A percentile compares a stretch with the other conserved stretches of the same genome.
These are phyloP conservation scores for Dicrurus megarhynchus DNA, from an alignment of 2,113 vertebrate species.

Conservation along the genomic window DNA sequence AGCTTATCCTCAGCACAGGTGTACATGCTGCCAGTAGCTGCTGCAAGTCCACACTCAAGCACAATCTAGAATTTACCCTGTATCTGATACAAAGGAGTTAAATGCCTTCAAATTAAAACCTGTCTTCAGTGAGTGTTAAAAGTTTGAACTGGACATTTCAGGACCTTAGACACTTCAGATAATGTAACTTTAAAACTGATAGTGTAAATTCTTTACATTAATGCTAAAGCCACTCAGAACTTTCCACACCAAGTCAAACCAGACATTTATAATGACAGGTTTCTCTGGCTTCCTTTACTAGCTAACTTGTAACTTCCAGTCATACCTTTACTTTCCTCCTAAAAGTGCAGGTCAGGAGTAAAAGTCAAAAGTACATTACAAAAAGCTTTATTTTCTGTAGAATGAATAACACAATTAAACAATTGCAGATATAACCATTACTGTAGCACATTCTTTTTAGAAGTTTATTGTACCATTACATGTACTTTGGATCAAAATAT, in stretches of 20 bases:
- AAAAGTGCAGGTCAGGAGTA: background rate
- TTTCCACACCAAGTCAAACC: background rate
- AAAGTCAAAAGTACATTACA: background rate
- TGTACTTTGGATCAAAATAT: background rate
- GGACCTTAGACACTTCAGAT: background rate
- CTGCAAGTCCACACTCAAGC: background rate
- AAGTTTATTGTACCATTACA: background rate
- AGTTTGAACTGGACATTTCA: background rate
- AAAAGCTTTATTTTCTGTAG: background rate
- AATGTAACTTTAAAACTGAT: background rate
- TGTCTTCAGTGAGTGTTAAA: background rate
- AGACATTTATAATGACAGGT: background rate
- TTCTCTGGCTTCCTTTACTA: slow-evolving; percentile 7
- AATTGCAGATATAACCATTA: background rate
- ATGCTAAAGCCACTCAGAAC: background rate
- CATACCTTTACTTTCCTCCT: background rate
- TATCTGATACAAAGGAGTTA: background rate
- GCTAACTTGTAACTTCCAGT: slow-evolving; percentile 23
- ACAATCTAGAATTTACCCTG: background rate
- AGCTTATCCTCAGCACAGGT: background rate
- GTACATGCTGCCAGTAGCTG: accelerated
- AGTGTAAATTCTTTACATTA: background rate
- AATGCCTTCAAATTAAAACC: background rate
- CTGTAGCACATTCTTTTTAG: background rate
- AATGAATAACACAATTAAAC: background rate